Percentiles rank a stretch among this genome's conserved stretches.
These are phyloP conservation scores for Meandrusa payeni DNA, from an alignment of 2,888 invertebrate genomes.

Conservation along the genomic window DNA sequence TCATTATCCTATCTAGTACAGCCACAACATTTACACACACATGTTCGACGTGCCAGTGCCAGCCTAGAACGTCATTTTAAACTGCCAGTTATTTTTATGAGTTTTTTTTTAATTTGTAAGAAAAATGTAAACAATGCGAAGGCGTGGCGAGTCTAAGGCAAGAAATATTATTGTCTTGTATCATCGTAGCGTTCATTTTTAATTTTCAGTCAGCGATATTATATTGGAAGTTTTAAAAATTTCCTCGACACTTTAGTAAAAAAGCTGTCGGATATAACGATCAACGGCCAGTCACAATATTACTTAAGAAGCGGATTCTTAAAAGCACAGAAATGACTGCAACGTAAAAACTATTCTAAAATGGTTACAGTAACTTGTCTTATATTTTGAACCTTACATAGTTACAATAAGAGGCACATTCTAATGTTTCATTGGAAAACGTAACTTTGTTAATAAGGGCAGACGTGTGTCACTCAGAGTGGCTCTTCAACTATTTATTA, in stretches of 20 bases:
- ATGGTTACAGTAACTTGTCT: conserved; percentile 1
- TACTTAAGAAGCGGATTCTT: conserved; percentile 22
- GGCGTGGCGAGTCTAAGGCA: too few species aligned
- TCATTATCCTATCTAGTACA: too few species aligned
- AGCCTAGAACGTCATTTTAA: too few species aligned
- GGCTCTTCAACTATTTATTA: conserved; percentile 43
- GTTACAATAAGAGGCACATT: background rate
- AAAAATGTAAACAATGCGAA: too few species aligned
- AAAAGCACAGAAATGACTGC: conserved; percentile 22
- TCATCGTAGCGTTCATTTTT: background rate
- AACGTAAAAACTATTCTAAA: conserved; percentile 5
- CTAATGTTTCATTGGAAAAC: conserved; percentile 1
- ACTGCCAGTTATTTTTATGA: too few species aligned
- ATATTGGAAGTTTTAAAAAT: conserved; percentile 16
- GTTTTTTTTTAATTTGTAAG: too few species aligned
- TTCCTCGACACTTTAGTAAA: conserved; percentile 14
- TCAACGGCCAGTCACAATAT: conserved; percentile 19
- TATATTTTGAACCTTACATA: conserved; percentile 18
- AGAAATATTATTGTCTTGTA: background rate
- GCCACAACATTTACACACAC: too few species aligned
- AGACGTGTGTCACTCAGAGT: conserved; percentile 36
- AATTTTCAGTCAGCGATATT: conserved; percentile 9
- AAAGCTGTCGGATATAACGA: conserved; percentile 20
- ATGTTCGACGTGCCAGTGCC: too few species aligned
- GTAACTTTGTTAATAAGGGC: conserved; percentile 24